A percentile compares a stretch with the other conserved stretches of the same genome.
These are phyloP conservation scores for Brachirus orientalis DNA, from an alignment of 2,113 vertebrate species.

Conservation along the genomic window DNA sequence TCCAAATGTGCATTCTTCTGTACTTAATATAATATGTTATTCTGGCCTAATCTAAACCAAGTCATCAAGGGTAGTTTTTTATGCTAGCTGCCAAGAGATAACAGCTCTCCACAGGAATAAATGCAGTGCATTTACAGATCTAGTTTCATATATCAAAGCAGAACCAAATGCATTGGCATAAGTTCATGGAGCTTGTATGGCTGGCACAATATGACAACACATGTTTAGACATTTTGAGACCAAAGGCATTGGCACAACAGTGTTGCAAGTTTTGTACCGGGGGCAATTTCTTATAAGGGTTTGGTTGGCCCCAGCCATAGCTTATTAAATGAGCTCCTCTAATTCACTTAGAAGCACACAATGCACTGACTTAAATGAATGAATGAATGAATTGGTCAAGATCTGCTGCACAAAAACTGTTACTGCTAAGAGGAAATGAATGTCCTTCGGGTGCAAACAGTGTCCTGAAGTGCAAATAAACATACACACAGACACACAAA, in stretches of 20 bases:
- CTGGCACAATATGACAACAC: background rate
- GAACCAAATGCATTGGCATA: slow-evolving; percentile 13
- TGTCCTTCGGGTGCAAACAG: slow-evolving; percentile 48
- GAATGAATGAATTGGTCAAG: slow-evolving; percentile 48
- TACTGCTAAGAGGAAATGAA: slow-evolving; percentile 54
- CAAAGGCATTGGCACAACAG: slow-evolving; percentile 11
- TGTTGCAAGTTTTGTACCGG: too few species aligned
- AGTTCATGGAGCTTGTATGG: background rate
- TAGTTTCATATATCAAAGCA: slow-evolving; percentile 28
- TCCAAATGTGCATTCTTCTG: slow-evolving; percentile 6
- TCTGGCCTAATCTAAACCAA: slow-evolving; percentile 49
- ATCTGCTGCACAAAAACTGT: slow-evolving; percentile 34
- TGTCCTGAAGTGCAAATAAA: slow-evolving; percentile 33
- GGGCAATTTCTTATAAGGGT: too few species aligned
- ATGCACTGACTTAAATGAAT: slow-evolving; percentile 54
- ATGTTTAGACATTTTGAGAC: slow-evolving; percentile 10
- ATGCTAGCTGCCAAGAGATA: slow-evolving; percentile 28
- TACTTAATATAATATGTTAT: slow-evolving; percentile 26
- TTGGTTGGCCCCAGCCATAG: slow-evolving; percentile 57
- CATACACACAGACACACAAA: slow-evolving; percentile 12
- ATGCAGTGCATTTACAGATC: slow-evolving; percentile 18
- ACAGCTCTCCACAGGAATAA: slow-evolving; percentile 35
- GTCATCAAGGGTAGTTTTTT: slow-evolving; percentile 46
- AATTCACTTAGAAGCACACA: too few species aligned
- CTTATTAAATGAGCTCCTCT: too few species aligned